phyloP scores from a whole-genome alignment of 2,888 invertebrate species.

The Tanypteryx hageni region DNA sequence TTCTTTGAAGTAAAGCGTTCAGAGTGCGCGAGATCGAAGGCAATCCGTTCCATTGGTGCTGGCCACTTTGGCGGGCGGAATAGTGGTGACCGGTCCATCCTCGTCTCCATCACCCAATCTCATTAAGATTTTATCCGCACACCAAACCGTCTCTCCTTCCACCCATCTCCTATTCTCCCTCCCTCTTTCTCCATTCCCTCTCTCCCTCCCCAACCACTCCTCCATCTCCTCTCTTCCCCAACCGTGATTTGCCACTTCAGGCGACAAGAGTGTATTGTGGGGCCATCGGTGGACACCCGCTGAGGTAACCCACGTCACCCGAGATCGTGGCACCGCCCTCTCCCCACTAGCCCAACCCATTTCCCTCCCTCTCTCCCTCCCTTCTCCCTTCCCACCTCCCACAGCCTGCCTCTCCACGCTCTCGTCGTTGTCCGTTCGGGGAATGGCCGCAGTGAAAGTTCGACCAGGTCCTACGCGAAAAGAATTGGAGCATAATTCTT shows the following conservation, averaged over 20 bases:
- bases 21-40: too few species aligned
- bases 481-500: slow-evolving; percentile 28
- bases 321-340: neutral
- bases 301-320: slow-evolving; percentile 47
- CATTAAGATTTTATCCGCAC: too few species aligned
- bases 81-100: too few species aligned
- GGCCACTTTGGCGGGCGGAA: too few species aligned
- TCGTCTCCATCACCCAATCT: too few species aligned
- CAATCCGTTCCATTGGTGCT: too few species aligned
- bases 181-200: neutral
- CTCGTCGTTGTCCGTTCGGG: neutral
- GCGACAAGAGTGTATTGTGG: neutral
- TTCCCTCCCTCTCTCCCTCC: neutral
- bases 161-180: neutral
- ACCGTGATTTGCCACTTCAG: neutral
- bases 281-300: slow-evolving; percentile 32
- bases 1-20: too few species aligned
- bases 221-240: neutral
- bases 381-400: too few species aligned
- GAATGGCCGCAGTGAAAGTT: too few species aligned
- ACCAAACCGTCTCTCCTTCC: neutral
- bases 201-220: neutral
- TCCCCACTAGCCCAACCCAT: too few species aligned
- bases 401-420: neutral
- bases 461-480: neutral